Percentiles rank a stretch among this genome's conserved stretches.
Conservation (phyloP, 2,797 vertebrate genomes). For the Leontocebus nigricollis region DNA sequence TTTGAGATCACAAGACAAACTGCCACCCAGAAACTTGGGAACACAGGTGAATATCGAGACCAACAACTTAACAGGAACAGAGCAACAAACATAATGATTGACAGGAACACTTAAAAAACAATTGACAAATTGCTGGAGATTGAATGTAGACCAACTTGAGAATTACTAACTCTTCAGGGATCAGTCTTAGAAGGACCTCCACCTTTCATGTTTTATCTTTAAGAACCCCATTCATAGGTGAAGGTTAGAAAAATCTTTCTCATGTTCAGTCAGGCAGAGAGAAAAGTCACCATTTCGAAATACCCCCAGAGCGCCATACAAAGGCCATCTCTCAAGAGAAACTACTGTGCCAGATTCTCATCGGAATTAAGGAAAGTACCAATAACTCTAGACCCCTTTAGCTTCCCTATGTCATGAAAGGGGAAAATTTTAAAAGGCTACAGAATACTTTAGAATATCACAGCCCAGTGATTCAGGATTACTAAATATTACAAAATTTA, state of each 20-base stretch:
- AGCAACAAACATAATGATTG: accelerated
- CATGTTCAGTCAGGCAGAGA: neutral
- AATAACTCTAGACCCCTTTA: neutral
- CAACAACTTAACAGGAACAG: neutral
- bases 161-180: neutral
- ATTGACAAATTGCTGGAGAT: neutral
- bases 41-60: neutral
- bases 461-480: neutral
- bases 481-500: neutral
- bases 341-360: neutral
- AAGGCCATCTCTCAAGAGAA: neutral
- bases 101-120: neutral
- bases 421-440: neutral
- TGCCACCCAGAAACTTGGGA: too few relatives aligned
- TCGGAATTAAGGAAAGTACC: neutral
- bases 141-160: too few relatives aligned
- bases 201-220: neutral
- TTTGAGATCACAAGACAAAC: neutral
- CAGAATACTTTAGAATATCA: neutral
- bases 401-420: neutral
- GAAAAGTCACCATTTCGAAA: neutral
- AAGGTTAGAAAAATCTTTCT: neutral
- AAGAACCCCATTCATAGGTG: neutral
- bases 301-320: neutral
- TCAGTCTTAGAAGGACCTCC: neutral